phyloP scores from a whole-genome alignment of 35 echinoderm and acorn worm species.

The Holothuria glaberrima region DNA sequence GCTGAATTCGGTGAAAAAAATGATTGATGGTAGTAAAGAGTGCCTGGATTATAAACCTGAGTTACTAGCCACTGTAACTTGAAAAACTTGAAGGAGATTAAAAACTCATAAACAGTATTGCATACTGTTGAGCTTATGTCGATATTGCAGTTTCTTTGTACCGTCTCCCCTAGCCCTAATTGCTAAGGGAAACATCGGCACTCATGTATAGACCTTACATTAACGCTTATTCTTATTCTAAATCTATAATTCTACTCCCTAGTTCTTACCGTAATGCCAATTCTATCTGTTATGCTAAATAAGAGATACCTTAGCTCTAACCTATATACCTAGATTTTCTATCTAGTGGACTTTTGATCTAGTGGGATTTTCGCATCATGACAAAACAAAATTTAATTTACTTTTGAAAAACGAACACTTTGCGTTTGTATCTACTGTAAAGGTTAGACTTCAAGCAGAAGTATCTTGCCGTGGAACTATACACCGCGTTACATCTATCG shows the following conservation, averaged over 20 bases:
- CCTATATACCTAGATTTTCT: neutral
- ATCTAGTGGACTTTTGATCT: neutral
- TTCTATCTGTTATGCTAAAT: neutral
- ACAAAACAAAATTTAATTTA: neutral
- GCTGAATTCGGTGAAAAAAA: too few species aligned
- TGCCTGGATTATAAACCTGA: too few species aligned
- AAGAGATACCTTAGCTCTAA: neutral
- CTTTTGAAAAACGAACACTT: neutral
- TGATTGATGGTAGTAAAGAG: too few species aligned
- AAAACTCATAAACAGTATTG: too few species aligned
- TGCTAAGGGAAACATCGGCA: too few species aligned
- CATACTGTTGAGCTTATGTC: too few species aligned
- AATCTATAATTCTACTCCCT: neutral
- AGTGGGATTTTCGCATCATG: neutral
- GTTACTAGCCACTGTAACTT: too few species aligned
- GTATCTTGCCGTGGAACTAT: neutral
- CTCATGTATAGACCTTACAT: too few species aligned
- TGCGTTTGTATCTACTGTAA: neutral
- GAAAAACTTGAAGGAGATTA: too few species aligned
- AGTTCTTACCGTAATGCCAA: neutral
- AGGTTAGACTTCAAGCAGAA: conserved; percentile 43
- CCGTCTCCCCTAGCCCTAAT: too few species aligned
- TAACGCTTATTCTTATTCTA: neutral
- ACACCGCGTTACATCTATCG: conserved; percentile 17
- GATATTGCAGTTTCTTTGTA: too few species aligned